phyloP scores from a whole-genome alignment of 2,797 vertebrate genomes.

The Cirrhinus molitorella region DNA sequence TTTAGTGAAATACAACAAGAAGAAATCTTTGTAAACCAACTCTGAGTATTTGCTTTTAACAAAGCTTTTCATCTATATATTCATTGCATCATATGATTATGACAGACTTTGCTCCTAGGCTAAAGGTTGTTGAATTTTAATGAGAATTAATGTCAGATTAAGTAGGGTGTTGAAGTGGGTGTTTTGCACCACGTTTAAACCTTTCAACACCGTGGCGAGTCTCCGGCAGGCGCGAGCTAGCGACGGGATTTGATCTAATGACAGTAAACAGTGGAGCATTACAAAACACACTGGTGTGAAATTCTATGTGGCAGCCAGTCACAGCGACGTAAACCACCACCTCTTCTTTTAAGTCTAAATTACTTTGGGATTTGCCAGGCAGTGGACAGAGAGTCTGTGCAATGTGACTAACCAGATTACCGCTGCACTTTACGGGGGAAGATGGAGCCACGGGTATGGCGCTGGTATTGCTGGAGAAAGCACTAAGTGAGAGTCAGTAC shows the following conservation, averaged over 20 bases:
- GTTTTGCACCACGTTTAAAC: slow-evolving; percentile 44
- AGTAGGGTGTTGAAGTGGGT: slow-evolving; percentile 53
- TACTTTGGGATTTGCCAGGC: slow-evolving; percentile 73
- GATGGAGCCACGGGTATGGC: slow-evolving; percentile 52
- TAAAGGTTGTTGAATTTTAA: slow-evolving; percentile 61
- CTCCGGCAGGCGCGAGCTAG: slow-evolving; percentile 19
- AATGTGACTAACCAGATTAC: slow-evolving; percentile 79
- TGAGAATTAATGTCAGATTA: slow-evolving; percentile 66
- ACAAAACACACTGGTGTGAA: slow-evolving; percentile 67
- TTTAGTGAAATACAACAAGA: slow-evolving; percentile 16
- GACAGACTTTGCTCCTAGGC: slow-evolving; percentile 20
- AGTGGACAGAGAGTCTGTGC: slow-evolving; percentile 69
- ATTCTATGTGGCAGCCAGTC: slow-evolving; percentile 72
- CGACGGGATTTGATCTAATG: slow-evolving; percentile 64
- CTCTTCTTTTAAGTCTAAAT: slow-evolving; percentile 69
- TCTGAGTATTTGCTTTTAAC: slow-evolving; percentile 25
- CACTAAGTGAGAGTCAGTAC: slow-evolving; percentile 10
- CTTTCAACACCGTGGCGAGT: slow-evolving; percentile 52
- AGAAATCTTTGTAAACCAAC: slow-evolving; percentile 25
- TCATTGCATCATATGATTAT: slow-evolving; percentile 31
- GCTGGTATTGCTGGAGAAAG: slow-evolving; percentile 20
- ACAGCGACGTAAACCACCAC: slow-evolving; percentile 62
- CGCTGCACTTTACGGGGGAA: slow-evolving; percentile 64
- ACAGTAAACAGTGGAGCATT: slow-evolving; percentile 59
- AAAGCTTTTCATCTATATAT: slow-evolving; percentile 5